phyloP scores from a whole-genome alignment of 2,113 vertebrate genomes.

The Gymnobelideus leadbeateri region DNA sequence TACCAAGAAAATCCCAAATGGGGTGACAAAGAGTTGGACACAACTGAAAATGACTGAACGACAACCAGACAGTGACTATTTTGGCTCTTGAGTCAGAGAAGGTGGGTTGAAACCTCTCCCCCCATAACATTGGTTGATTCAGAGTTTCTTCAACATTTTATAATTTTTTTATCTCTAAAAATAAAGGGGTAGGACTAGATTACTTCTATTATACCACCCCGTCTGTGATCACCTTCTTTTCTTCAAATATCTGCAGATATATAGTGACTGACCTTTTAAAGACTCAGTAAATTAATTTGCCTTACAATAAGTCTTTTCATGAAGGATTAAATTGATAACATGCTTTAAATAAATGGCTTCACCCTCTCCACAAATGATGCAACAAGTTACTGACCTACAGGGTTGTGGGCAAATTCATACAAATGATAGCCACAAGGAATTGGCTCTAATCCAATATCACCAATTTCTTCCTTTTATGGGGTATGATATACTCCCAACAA shows the following conservation, averaged over 20 bases:
- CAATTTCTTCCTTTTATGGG: constrained; percentile 50
- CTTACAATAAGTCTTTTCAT: neutral
- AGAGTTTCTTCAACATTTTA: no score
- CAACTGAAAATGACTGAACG: neutral
- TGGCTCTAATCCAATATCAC: constrained; percentile 8
- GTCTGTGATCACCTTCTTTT: neutral
- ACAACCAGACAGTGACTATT: neutral
- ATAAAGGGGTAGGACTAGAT: neutral
- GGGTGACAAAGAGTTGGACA: neutral
- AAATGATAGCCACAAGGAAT: neutral
- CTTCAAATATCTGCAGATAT: neutral
- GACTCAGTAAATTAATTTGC: neutral
- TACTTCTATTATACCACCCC: neutral
- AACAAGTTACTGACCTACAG: neutral
- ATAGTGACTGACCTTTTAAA: neutral
- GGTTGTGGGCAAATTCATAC: rapidly evolving
- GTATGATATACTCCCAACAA: neutral
- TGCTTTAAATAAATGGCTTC: neutral
- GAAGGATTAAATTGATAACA: neutral
- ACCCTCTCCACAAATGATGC: neutral
- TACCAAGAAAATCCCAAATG: neutral
- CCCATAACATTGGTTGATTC: neutral
- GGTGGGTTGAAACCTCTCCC: neutral
- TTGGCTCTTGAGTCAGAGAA: neutral
- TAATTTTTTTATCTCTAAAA: no score